These are phyloP conservation scores for Siniperca obscura DNA, from an alignment of 2,797 vertebrate genomes.

Conservation along the genomic window DNA sequence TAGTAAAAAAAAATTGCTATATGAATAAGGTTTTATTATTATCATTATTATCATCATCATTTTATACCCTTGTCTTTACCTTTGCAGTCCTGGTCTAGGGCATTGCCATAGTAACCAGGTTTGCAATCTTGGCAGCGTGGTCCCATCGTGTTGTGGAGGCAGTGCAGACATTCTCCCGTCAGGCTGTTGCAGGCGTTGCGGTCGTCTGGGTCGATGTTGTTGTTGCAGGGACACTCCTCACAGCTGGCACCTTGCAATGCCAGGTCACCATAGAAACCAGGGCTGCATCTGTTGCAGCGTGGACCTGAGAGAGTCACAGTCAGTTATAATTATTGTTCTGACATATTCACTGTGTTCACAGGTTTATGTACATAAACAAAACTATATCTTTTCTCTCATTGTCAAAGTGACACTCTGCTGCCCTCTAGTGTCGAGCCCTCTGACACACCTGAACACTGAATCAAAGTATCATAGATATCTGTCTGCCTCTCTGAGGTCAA, in stretches of 20 bases:
- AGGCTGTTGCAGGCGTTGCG: slow-evolving; percentile 81
- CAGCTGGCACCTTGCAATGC: slow-evolving; percentile 72
- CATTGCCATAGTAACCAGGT: slow-evolving; percentile 89
- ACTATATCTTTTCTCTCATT: background rate
- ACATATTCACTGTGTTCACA: background rate
- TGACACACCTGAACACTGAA: background rate
- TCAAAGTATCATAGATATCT: background rate
- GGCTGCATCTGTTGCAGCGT: slow-evolving; percentile 85
- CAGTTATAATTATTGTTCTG: too few relatives aligned
- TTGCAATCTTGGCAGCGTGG: slow-evolving; percentile 87
- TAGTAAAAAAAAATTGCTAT: background rate
- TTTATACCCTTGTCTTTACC: slow-evolving; percentile 72
- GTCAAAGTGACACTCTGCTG: background rate
- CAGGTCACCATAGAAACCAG: slow-evolving; percentile 87
- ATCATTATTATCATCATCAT: background rate
- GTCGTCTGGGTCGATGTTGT: slow-evolving; percentile 87
- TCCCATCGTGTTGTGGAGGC: slow-evolving; percentile 89
- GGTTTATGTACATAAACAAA: background rate
- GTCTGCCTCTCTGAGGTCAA: background rate
- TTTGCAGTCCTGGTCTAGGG: slow-evolving; percentile 87
- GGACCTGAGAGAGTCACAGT: slow-evolving; percentile 75
- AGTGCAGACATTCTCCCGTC: slow-evolving; percentile 88
- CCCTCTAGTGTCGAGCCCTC: background rate
- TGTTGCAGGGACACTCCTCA: slow-evolving; percentile 86
- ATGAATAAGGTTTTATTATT: background rate